Conservation (phyloP, 2,797 vertebrate genomes). For the Acanthornis magna region DNA sequence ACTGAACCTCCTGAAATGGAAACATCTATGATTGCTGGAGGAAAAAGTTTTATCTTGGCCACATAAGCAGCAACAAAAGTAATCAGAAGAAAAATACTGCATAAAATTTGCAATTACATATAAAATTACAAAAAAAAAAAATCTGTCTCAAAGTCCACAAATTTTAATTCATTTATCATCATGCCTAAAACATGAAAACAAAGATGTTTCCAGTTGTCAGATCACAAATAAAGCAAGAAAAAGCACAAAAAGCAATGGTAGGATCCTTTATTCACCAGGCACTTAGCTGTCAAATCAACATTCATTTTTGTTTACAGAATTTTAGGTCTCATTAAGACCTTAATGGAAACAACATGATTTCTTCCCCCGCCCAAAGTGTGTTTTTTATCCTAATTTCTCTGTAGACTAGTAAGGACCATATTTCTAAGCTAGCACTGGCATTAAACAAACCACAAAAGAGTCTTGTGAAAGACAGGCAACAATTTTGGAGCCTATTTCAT, state of each 20-base stretch:
- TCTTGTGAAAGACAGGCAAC: constrained; percentile 75
- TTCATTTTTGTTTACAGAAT: constrained; percentile 77
- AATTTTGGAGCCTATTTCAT: constrained; percentile 77
- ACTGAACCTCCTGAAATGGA: not conserved
- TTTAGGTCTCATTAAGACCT: constrained; percentile 78
- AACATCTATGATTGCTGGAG: not conserved
- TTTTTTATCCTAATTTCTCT: constrained; percentile 70
- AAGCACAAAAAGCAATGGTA: constrained; percentile 38
- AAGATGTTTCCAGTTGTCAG: constrained; percentile 53
- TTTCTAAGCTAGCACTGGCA: constrained; percentile 71
- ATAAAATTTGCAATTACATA: constrained; percentile 6
- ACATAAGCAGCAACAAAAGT: not conserved
- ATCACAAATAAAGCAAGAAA: constrained; percentile 28
- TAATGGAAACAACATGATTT: constrained; percentile 83
- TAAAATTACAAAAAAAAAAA: not conserved
- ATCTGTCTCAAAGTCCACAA: not conserved
- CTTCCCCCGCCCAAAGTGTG: constrained; percentile 60
- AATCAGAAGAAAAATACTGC: not conserved
- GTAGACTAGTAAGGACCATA: constrained; percentile 70
- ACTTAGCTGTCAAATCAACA: constrained; percentile 78
- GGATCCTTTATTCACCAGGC: constrained; percentile 65
- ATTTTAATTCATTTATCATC: constrained; percentile 8
- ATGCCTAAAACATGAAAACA: constrained; percentile 30
- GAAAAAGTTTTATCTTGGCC: not conserved
- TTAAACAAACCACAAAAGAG: constrained; percentile 83